Conservation (phyloP, 2,888 invertebrate species). For the Hoplodrina ambigua region DNA sequence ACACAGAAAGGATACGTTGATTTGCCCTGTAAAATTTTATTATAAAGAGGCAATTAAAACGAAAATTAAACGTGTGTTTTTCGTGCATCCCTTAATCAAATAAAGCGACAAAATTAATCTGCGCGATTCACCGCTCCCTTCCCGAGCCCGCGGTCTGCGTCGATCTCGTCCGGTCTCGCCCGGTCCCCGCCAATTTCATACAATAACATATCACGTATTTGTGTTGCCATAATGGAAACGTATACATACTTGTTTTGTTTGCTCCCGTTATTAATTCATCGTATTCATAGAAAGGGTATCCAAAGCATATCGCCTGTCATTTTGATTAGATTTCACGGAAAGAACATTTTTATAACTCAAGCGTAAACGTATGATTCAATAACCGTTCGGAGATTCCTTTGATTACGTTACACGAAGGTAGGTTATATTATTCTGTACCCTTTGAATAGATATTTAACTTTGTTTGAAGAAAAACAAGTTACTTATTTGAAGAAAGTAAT, state of each 20-base stretch:
- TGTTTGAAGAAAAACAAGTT: slow-evolving; percentile 41
- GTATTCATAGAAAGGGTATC: slow-evolving; percentile 76
- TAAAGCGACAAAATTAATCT: slow-evolving; percentile 79
- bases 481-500: slow-evolving; percentile 42
- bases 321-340: slow-evolving; percentile 83
- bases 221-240: slow-evolving; percentile 76
- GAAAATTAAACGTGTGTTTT: slow-evolving; percentile 62
- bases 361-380: slow-evolving; percentile 67
- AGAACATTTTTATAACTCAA: slow-evolving; percentile 70
- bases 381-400: slow-evolving; percentile 64
- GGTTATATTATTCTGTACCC: slow-evolving; percentile 50
- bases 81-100: slow-evolving; percentile 70
- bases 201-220: slow-evolving; percentile 82
- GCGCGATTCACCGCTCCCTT: slow-evolving; percentile 70
- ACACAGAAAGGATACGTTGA: slow-evolving; percentile 33
- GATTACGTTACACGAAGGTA: slow-evolving; percentile 58
- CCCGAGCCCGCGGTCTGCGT: slow-evolving; percentile 69
- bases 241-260: slow-evolving; percentile 76
- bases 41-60: slow-evolving; percentile 60
- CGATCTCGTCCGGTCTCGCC: slow-evolving; percentile 71
- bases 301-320: slow-evolving; percentile 74
- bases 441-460: slow-evolving; percentile 59
- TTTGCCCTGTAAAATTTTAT: slow-evolving; percentile 51
- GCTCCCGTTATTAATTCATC: slow-evolving; percentile 81
- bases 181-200: slow-evolving; percentile 81